Base-by-base conservation (phyloP, 30 jellyfish, hydroid and myxozoan species). In the Catostylus mosaicus region DNA sequence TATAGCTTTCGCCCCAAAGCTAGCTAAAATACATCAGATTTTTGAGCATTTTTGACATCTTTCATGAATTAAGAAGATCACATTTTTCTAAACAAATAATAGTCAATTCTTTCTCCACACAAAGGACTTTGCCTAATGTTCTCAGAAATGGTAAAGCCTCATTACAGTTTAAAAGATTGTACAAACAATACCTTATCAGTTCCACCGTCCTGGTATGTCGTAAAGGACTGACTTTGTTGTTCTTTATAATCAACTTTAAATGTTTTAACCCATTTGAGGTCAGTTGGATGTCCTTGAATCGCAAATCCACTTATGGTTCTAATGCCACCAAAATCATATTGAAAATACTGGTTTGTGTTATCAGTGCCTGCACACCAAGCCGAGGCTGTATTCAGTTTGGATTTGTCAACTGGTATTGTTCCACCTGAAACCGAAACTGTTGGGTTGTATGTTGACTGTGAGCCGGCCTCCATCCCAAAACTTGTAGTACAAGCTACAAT, bases 401-500 rank as follows among this genome's bases (percentile, higher is more conserved):
- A 75, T 22, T 43, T 34, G 6, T 71, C 40, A 22, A 50, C 63
- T 35, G 88, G 88, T 1, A 77, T 37, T 8, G 84, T 16, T 30
- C 84, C 90, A 48, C 84, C 52, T 80, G 90, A 67, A 22, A 48
- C 84, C 1, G 52, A n/a, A 29, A 80, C 73, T 19, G 84, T 80
- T 23, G 90, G 90, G 24, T 66, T 46, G 50, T 47, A 65, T 0
- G 78, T 65, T 14, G 60, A 24, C n/a, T 67, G 37, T 40, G 73
- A 79, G 33, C 90, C 90, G 3, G 83, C 90, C 19, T 12, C 90
- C 90, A 80, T 67, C 14, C 90, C 90, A 59, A 80, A 80, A 56
- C 90, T 80, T 8, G 45, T 30, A 12, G 77, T 27, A 54, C 90
- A 80, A 2, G 36, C 90, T 80, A 59, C 5, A 65, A 52, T 8